Evolutionary conservation across 2,113 vertebrate species (phyloP), one percentile per base, ranked within the genome.

Genomic region (Eclectus roratus): DNA sequence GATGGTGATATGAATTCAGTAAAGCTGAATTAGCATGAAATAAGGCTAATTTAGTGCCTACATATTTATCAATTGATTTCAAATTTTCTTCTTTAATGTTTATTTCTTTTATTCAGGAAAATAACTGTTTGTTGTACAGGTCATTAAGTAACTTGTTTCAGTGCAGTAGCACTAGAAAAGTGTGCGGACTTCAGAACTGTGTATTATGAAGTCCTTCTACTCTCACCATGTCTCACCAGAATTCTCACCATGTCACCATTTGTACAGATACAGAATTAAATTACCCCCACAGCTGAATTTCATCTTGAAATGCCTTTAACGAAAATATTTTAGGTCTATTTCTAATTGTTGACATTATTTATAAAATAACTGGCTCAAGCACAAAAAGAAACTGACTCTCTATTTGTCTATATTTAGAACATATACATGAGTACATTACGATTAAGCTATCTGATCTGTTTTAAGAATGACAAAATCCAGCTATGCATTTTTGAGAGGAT

Each of bases 11-110:
- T 56, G 83, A 84, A 86, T 96, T 95, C 80, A 97, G 44, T 91
- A 88, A 96, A 92, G 81, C 41, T 95, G 94, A 97, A 87, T 77
- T 92, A 92, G 81, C 82, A 88, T 91, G 95, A 97, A 97, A 96
- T 95, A 93, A 96, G 52, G 74, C 66, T 96, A 95, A 91, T 87
- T 89, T 80, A 92, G 71, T 88, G 64, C 29, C 71, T 91, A 50
- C 19, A 80, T 89, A 82, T 87, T 92, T 96, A 88, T 71, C 86
- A 83, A 91, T 92, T 84, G 49, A 97, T 95, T 95, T 53, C 66
- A 85, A 88, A 77, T 94, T 80, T 91, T 89, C 65, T 92, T 80
- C 72, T 96, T 70, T 87, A 94, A 95, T 85, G 88, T 88, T 90
- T 94, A 65, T 66, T 94, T 95, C 74, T 80, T 89, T 83, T 55